Conservation (phyloP, 2,113 vertebrate genomes). For the Peromyscus polionotus region DNA sequence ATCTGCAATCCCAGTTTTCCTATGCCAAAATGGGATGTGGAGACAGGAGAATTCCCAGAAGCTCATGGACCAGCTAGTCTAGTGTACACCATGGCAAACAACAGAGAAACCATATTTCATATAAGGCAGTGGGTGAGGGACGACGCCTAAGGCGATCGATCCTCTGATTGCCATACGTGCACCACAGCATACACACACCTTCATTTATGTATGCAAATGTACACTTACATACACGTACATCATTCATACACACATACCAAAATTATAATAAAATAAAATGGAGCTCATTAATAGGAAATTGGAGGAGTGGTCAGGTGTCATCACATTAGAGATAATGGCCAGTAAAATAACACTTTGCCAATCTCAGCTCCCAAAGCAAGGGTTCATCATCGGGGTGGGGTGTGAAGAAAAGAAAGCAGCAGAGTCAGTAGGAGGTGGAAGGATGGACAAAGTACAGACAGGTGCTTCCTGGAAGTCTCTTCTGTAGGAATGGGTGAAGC, state of each 20-base stretch:
- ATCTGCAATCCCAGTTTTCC: no score
- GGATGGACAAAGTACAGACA: rapidly evolving
- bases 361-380: background rate
- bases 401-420: background rate
- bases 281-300: background rate
- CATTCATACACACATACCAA: background rate
- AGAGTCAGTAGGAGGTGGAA: background rate
- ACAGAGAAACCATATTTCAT: background rate
- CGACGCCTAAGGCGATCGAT: background rate
- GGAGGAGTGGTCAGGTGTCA: background rate
- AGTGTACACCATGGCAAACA: background rate
- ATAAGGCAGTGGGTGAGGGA: background rate
- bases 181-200: no score
- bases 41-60: background rate
- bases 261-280: background rate
- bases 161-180: background rate
- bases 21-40: background rate
- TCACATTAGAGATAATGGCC: rapidly evolving
- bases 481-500: background rate
- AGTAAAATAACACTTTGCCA: background rate
- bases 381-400: rapidly evolving
- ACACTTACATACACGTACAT: background rate
- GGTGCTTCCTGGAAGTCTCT: background rate
- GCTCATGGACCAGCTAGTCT: background rate
- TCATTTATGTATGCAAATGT: background rate